These are phyloP conservation scores for Cyprinodon variegatus DNA, from an alignment of 2,113 vertebrate species.

Conservation along the genomic window DNA sequence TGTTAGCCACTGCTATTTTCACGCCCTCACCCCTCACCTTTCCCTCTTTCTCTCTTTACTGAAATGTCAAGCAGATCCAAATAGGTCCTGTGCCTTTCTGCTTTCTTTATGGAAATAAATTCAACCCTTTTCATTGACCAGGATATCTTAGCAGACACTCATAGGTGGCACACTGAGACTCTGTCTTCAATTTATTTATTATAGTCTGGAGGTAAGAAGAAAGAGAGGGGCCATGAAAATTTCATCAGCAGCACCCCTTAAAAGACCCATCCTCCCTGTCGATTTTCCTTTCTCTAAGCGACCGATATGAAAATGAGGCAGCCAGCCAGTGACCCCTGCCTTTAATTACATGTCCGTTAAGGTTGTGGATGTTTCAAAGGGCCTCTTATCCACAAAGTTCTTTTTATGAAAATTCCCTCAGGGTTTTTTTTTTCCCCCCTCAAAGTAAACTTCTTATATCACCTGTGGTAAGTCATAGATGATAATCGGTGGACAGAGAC, in stretches of 20 bases:
- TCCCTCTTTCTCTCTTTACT: slow-evolving; percentile 40
- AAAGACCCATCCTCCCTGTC: slow-evolving; percentile 42
- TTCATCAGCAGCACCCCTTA: slow-evolving; percentile 58
- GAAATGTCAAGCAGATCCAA: slow-evolving; percentile 79
- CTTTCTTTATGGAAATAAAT: slow-evolving; percentile 78
- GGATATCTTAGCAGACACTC: slow-evolving; percentile 50
- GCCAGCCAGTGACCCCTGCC: slow-evolving; percentile 31
- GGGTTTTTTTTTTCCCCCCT: slow-evolving; percentile 7
- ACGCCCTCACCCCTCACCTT: slow-evolving; percentile 54
- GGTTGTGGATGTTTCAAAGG: slow-evolving; percentile 24
- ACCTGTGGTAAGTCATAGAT: slow-evolving; percentile 32
- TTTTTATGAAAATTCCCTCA: slow-evolving; percentile 24
- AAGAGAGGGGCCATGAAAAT: slow-evolving; percentile 58
- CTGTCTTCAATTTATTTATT: slow-evolving; percentile 54
- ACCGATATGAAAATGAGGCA: slow-evolving; percentile 57
- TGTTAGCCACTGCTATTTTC: slow-evolving; percentile 61
- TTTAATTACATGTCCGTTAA: slow-evolving; percentile 70
- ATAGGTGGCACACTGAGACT: slow-evolving; percentile 13
- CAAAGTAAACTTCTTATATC: neutral
- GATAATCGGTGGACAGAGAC: slow-evolving; percentile 1
- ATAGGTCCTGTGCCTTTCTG: slow-evolving; percentile 45
- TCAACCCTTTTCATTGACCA: slow-evolving; percentile 60
- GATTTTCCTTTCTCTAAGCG: slow-evolving; percentile 8
- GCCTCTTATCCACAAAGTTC: slow-evolving; percentile 37
- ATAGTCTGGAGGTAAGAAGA: slow-evolving; percentile 18